Conservation (phyloP, 2,888 invertebrate genomes). For the Eupeodes latifasciatus region DNA sequence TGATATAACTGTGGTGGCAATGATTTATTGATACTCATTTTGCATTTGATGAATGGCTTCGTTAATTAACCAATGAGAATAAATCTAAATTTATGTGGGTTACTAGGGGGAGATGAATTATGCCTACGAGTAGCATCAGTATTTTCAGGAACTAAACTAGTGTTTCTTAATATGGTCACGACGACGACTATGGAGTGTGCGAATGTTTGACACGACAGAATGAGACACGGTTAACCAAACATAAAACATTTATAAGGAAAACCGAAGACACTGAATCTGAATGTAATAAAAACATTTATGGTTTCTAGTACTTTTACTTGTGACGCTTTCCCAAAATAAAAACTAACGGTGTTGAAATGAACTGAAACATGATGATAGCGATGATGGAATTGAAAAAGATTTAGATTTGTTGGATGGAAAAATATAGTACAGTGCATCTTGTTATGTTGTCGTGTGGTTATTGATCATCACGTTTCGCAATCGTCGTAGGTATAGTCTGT, state of each 20-base stretch:
- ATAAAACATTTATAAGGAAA: conserved; percentile 5
- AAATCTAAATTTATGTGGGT: conserved; percentile 12
- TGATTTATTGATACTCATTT: conserved; percentile 17
- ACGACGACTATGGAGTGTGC: background rate
- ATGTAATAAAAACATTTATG: conserved; percentile 28
- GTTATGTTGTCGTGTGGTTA: conserved; percentile 18
- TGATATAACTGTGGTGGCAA: background rate
- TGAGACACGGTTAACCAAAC: conserved; percentile 24
- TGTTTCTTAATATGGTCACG: conserved; percentile 10
- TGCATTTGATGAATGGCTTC: conserved; percentile 14
- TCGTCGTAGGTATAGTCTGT: background rate
- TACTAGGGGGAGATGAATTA: conserved; percentile 6
- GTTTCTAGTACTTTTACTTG: conserved; percentile 18
- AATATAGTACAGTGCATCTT: conserved; percentile 1
- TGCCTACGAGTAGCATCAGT: background rate
- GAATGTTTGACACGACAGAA: conserved; percentile 12
- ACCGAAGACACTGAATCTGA: background rate
- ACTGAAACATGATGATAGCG: conserved; percentile 9
- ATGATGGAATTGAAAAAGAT: conserved; percentile 4
- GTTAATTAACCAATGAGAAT: conserved; percentile 24
- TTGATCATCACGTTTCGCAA: conserved; percentile 24
- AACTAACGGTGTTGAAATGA: conserved; percentile 18
- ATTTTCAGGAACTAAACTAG: background rate
- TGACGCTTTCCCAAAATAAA: conserved; percentile 17
- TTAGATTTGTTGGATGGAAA: background rate